Conservation (phyloP, 2,113 vertebrate genomes). For the Recurvirostra avosetta region DNA sequence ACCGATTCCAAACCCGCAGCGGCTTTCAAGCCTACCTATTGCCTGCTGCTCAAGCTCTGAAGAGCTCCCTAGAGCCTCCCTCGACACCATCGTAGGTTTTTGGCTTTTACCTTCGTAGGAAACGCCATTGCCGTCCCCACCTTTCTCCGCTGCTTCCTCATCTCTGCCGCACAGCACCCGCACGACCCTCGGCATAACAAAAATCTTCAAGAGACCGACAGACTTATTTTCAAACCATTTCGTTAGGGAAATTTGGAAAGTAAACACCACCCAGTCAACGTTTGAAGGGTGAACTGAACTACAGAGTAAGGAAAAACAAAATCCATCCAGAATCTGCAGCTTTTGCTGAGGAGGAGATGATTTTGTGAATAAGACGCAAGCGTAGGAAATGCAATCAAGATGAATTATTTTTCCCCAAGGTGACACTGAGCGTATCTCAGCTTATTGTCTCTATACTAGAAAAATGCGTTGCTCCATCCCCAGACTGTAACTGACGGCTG, state of each 20-base stretch:
- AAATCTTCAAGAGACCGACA: neutral
- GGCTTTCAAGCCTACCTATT: neutral
- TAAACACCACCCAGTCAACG: neutral
- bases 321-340: neutral
- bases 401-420: neutral
- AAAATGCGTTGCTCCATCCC: neutral
- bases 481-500: neutral
- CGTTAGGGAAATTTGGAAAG: neutral
- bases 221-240: neutral
- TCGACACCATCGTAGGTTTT: neutral
- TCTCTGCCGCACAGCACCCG: no score
- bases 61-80: neutral
- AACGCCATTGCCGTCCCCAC: neutral
- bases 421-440: neutral
- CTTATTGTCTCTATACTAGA: neutral
- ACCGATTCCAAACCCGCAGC: neutral
- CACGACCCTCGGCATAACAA: neutral
- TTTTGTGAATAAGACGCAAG: neutral
- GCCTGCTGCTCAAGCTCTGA: neutral
- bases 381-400: neutral
- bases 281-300: neutral
- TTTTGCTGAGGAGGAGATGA: neutral
- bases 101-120: neutral
- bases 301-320: neutral
- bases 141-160: neutral